Base-by-base conservation (phyloP, 2,113 vertebrate genomes). In the Propithecus coquereli region DNA sequence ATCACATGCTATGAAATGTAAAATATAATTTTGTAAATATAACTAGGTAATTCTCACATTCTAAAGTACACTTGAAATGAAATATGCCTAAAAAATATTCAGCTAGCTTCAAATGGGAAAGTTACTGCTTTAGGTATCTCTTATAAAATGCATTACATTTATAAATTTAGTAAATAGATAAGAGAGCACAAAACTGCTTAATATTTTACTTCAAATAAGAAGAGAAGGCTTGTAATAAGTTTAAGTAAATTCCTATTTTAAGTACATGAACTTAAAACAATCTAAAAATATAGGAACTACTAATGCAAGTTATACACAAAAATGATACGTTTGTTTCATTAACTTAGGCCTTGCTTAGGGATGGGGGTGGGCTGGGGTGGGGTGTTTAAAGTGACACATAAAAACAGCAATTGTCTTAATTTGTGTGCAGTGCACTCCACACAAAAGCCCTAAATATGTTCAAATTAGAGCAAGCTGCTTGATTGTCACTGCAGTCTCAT, bases 391-490 rank as follows among this genome's bases (percentile, higher is more conserved):
- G 98, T 99, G 99, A 99, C 98, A 99, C 99, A 99, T 99, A 99
- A 99, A 99, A 99, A 98, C 98, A 99, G 99, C 99, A 99, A 99
- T 99, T 99, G 99, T 99, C 99, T 99, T 99, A 99, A 99, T 99
- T 99, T 99, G 99, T 99, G 99, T 98, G 99, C 96, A 83, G 99
- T 99, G 98, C 99, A 99, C 99, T 99, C 98, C 97, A 98, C 98
- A 99, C 99, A 99, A 99, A 99, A 99, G 99, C 99, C 98, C 98
- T 99, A 99, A 99, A 99, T 99, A 99, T 99, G 98, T 99, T 99
- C 99, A 99, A 99, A 99, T 99, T 99, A 99, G 99, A 99, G 99
- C 99, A 99, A 99, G 99, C 99, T 99, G 99, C 99, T 99, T 99
- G 99, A 99, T 99, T 99, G 99, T 99, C 99, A 99, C 99, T 99